These are phyloP conservation scores for Agelas oroides DNA, from an alignment of 37 sponge, comb jelly and placozoan genomes.

Conservation along the genomic window DNA sequence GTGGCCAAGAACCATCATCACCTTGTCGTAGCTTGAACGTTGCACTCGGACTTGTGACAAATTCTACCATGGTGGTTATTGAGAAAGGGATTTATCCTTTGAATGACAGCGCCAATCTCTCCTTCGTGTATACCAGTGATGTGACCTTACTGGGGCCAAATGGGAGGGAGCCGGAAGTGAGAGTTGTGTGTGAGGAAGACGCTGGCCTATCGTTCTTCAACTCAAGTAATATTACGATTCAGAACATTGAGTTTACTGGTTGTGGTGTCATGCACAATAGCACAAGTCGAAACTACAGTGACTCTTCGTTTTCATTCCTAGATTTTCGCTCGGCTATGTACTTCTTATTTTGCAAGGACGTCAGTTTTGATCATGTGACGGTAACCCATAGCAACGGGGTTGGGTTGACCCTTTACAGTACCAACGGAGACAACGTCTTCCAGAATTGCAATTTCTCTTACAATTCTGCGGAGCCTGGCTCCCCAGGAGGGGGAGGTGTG, in stretches of 20 bases:
- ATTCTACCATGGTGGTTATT: not conserved
- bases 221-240: slow-evolving; percentile 3
- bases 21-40: slow-evolving; percentile 29
- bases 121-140: too few species aligned
- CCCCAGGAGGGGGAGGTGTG: slow-evolving; percentile 45
- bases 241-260: slow-evolving; percentile 3
- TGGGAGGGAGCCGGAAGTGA: not conserved
- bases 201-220: slow-evolving; percentile 49
- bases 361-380: slow-evolving; percentile 16
- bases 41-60: slow-evolving; percentile 24
- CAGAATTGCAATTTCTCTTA: slow-evolving; percentile 15
- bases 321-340: slow-evolving; percentile 26
- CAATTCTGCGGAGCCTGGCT: not conserved
- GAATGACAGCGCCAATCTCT: not conserved
- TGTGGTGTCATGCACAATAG: slow-evolving; percentile 60
- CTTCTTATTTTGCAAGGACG: slow-evolving; percentile 39
- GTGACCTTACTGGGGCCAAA: too few species aligned
- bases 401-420: slow-evolving; percentile 54
- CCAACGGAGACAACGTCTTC: slow-evolving; percentile 12
- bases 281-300: slow-evolving; percentile 36
- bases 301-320: not conserved
- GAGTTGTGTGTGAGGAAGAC: slow-evolving; percentile 14
- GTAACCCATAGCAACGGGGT: slow-evolving; percentile 18
- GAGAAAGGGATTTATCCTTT: slow-evolving; percentile 9
- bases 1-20: not conserved